A percentile compares a stretch with the other conserved stretches of the same genome.
These are phyloP conservation scores for Anaspis maculata DNA, from an alignment of 2,888 invertebrate genomes.

Conservation along the genomic window DNA sequence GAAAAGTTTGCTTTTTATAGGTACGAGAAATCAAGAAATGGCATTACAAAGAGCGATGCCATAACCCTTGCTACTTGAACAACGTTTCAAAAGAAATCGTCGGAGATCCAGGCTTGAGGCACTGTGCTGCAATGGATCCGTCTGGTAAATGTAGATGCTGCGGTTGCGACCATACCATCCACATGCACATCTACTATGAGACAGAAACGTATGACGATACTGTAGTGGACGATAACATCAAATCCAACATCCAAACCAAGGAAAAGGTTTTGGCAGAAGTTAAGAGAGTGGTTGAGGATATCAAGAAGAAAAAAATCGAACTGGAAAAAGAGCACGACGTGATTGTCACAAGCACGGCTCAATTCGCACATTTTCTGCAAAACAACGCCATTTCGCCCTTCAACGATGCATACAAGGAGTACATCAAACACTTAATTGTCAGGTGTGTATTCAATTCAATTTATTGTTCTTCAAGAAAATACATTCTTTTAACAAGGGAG, in stretches of 20 bases:
- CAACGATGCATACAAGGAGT: too few species aligned
- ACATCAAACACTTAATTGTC: too few species aligned
- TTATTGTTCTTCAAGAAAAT: too few species aligned
- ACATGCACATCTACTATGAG: constrained; percentile 35
- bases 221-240: constrained; percentile 24
- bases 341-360: constrained; percentile 27
- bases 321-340: constrained; percentile 23
- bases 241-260: constrained; percentile 21
- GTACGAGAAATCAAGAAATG: constrained; percentile 21
- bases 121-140: constrained; percentile 27
- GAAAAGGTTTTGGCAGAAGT: constrained; percentile 20
- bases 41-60: constrained; percentile 32
- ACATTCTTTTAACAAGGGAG: too few species aligned
- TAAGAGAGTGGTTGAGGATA: constrained; percentile 18
- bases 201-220: constrained; percentile 24
- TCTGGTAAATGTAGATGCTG: constrained; percentile 25
- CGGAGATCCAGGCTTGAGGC: constrained; percentile 26
- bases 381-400: too few species aligned
- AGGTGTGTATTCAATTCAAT: too few species aligned
- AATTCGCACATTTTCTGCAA: constrained; percentile 34
- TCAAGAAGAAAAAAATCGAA: constrained; percentile 17
- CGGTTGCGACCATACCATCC: constrained; percentile 26
- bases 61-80: constrained; percentile 30
- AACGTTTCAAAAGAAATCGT: constrained; percentile 31
- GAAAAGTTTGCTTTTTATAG: too few species aligned